Conservation (phyloP, 2,888 invertebrate species). For the Sminthurides aquaticus region DNA sequence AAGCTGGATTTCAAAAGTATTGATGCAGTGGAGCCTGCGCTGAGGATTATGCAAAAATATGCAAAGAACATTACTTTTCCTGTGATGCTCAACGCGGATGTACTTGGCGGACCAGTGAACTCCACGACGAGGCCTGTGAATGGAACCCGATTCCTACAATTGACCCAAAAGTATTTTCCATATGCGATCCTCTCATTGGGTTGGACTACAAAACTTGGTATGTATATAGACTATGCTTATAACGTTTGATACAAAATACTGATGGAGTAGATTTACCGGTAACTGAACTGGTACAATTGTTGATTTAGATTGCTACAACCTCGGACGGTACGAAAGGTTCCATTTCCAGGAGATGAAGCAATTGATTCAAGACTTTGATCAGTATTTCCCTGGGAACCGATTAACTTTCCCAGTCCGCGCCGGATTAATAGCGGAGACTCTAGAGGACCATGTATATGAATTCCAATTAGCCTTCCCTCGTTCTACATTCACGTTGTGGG, state of each 20-base stretch:
- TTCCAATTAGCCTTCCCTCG: slow-evolving; percentile 2
- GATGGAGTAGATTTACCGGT: background rate
- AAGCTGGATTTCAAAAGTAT: slow-evolving; percentile 82
- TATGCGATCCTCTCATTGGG: slow-evolving; percentile 68
- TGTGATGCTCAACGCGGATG: slow-evolving; percentile 82
- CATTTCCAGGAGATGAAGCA: slow-evolving; percentile 63
- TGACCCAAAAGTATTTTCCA: slow-evolving; percentile 54
- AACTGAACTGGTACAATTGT: background rate
- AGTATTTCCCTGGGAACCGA: slow-evolving; percentile 44
- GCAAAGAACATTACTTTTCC: slow-evolving; percentile 52
- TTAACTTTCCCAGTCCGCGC: slow-evolving; percentile 74
- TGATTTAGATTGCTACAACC: slow-evolving; percentile 7
- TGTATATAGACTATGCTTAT: slow-evolving; percentile 26
- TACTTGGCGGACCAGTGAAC: slow-evolving; percentile 66
- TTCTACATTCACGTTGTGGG: slow-evolving; percentile 73
- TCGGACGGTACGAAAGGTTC: slow-evolving; percentile 45
- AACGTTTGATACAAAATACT: background rate
- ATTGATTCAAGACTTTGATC: slow-evolving; percentile 50
- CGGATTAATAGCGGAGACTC: slow-evolving; percentile 60
- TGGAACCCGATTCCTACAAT: slow-evolving; percentile 57
- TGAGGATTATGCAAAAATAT: slow-evolving; percentile 43
- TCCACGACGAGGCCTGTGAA: slow-evolving; percentile 57
- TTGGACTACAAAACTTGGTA: slow-evolving; percentile 66
- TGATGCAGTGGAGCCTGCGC: slow-evolving; percentile 56
- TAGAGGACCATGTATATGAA: slow-evolving; percentile 44